Base-by-base conservation (phyloP, 1,140 invertebrate species). In the Drosophila baimaii region DNA sequence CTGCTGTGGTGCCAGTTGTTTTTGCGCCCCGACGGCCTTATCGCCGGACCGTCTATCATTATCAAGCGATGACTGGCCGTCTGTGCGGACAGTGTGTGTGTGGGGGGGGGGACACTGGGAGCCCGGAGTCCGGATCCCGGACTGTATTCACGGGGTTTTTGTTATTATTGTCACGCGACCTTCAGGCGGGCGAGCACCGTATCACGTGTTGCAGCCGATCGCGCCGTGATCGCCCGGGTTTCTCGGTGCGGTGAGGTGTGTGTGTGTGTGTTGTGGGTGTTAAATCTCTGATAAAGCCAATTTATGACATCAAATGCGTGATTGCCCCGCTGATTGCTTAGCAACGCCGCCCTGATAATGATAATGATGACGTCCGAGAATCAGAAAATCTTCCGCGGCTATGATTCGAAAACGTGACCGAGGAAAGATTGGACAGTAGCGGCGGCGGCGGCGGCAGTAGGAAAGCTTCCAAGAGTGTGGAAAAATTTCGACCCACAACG, bases 121-220 rank as follows among this genome's bases (percentile, higher is more conserved):
- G 19, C 3, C 49, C 29, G 49, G 29, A 33, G 49, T 52, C 29
- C 49, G 29, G 29, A 21, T 31, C 49, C 49, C 49, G 29, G 49
- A 33, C 29, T 13, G 29, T 5, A 6, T 23, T 23, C 37, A 52
- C 37, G 47, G 41, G 57, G 52, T 66, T 85, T 68, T 82, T 88
- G 76, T n/a, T n/a, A n/a, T 79, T 81, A 70, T 77, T 88, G 72
- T 88, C 83, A 88, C 83, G 79, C 83, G 82, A 86, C 82, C 82
- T 86, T 86, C 82, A 66, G 52, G 25, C 17, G 25, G 46, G 5
- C 23, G 9, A 12, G 5, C 17, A 21, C 21, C 8, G 46, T 61
- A 66, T 86, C 83, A 86, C 83, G 83, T 86, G 83, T 66, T 65
- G 47, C 79, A 88, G 70, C 52, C 79, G 79, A 73, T 64, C 66